phyloP scores from a whole-genome alignment of 2,888 invertebrate genomes.

The Folsomia candida region DNA sequence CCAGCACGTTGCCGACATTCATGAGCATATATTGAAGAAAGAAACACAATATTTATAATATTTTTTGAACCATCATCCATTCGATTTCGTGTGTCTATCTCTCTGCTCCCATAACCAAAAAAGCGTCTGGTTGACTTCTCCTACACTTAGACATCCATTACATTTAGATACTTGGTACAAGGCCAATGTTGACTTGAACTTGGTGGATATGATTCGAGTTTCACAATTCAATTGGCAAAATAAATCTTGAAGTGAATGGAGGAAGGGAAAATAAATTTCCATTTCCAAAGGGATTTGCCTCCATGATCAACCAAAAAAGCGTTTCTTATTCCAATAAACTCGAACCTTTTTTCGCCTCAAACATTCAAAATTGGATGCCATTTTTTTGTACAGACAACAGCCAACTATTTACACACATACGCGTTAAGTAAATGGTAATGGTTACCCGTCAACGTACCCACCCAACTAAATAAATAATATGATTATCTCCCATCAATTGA shows the following conservation, averaged over 20 bases:
- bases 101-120: neutral
- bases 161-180: neutral
- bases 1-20: neutral
- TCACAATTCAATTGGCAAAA: conserved; percentile 21
- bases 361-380: no score
- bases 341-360: no score
- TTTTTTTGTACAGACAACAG: no score
- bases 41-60: neutral
- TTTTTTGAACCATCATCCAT: neutral
- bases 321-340: no score
- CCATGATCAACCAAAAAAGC: no score
- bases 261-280: conserved; percentile 1
- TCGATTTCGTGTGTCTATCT: neutral
- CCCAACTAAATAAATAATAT: no score
- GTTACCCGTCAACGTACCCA: no score
- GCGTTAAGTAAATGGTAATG: no score
- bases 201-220: conserved; percentile 1
- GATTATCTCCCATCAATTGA: no score
- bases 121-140: neutral
- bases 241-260: conserved; percentile 8
- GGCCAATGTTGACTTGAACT: neutral
- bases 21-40: neutral
- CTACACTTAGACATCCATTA: neutral
- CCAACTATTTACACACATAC: no score
- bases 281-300: neutral